A percentile compares a stretch with the other conserved stretches of the same genome.
phyloP scores from a whole-genome alignment of 2,888 invertebrate species.

The Hesperia comma region DNA sequence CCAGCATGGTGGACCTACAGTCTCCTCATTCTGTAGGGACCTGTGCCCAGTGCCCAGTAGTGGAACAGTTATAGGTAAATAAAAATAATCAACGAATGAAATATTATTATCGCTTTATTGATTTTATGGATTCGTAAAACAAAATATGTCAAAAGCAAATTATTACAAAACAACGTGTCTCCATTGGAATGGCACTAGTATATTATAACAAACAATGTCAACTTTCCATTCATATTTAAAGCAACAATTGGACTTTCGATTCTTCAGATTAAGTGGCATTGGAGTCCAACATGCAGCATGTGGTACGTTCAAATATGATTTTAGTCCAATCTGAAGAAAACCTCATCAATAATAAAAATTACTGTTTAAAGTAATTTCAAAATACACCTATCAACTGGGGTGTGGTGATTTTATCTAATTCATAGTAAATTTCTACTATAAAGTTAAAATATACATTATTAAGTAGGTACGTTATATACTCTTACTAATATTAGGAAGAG shows the following conservation, averaged over 20 bases:
- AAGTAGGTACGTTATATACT: conserved; percentile 4
- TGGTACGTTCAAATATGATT: too few relatives aligned
- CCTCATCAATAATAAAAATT: background rate
- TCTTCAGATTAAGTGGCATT: background rate
- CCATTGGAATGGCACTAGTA: conserved; percentile 23
- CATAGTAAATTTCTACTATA: conserved; percentile 4
- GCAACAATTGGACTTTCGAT: background rate
- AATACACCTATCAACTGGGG: conserved; percentile 1
- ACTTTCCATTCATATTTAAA: background rate
- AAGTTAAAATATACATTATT: background rate
- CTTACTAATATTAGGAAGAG: conserved; percentile 21
- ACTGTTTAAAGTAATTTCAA: background rate
- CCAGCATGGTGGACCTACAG: too few relatives aligned
- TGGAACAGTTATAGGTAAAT: background rate
- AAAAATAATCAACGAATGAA: background rate
- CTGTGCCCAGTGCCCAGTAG: too few relatives aligned
- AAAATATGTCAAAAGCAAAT: conserved; percentile 27
- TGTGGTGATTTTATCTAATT: background rate
- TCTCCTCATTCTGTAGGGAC: too few relatives aligned
- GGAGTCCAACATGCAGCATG: background rate
- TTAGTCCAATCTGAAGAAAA: too few relatives aligned
- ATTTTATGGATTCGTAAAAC: background rate
- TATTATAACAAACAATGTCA: background rate
- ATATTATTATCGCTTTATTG: conserved; percentile 3
- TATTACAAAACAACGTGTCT: conserved; percentile 25